Percentiles rank a stretch among this genome's conserved stretches.
Evolutionary conservation across 92 coral and sea anemone species (phyloP).

Genomic region (Palythoa heliodiscus): DNA sequence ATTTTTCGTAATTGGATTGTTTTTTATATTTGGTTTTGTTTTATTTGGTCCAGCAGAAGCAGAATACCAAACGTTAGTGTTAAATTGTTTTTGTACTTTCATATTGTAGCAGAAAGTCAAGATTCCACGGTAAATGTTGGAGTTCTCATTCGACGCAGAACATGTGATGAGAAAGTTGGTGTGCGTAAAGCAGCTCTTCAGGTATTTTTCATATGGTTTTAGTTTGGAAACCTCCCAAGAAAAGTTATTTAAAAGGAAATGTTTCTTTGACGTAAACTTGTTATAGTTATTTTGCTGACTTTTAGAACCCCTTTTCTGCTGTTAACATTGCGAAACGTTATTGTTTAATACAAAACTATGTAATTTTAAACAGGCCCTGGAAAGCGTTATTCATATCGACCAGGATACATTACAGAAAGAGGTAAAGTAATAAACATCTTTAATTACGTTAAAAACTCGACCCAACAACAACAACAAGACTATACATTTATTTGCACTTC

Average conservation of each 20-base stretch:
- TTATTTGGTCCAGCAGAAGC: background rate
- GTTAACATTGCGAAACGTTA: too few relatives aligned
- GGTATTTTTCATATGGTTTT: constrained; percentile 43
- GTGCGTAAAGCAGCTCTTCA: constrained; percentile 96
- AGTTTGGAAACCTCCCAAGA: background rate
- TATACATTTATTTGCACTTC: too few relatives aligned
- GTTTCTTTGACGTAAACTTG: background rate
- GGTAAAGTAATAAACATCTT: constrained; percentile 40
- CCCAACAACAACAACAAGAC: too few relatives aligned
- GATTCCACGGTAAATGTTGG: constrained; percentile 59
- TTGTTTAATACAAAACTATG: background rate
- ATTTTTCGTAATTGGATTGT: too few relatives aligned
- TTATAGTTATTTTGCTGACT: background rate
- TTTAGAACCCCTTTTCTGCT: background rate
- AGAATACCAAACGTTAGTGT: background rate
- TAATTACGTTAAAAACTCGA: background rate
- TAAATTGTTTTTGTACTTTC: background rate
- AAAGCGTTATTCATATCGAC: constrained; percentile 74
- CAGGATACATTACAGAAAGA: constrained; percentile 67
- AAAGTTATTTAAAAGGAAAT: background rate
- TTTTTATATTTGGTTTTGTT: background rate
- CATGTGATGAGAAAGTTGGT: constrained; percentile 94
- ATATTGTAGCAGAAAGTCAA: constrained; percentile 40
- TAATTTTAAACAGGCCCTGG: constrained; percentile 68
- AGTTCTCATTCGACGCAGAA: constrained; percentile 84